These are phyloP conservation scores for Tenthredo amoena DNA, from an alignment of 2,888 invertebrate genomes.

Conservation along the genomic window DNA sequence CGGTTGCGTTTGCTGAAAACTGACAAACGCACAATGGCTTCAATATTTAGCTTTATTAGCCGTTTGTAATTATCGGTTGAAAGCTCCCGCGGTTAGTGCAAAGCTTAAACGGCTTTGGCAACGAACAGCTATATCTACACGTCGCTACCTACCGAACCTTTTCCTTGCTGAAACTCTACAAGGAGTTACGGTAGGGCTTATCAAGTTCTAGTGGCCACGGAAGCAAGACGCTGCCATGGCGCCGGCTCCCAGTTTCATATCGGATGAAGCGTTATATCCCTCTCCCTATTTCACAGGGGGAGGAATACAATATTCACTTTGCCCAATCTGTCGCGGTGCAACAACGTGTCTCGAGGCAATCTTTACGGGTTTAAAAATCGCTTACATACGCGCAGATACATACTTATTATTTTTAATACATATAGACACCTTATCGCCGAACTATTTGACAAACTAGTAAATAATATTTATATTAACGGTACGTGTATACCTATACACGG, in stretches of 20 bases:
- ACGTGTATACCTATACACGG: neutral
- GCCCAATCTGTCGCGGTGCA: constrained; percentile 39
- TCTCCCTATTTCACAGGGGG: constrained; percentile 4
- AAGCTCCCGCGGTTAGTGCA: constrained; percentile 28
- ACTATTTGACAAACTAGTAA: constrained; percentile 1
- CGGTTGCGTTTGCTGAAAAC: neutral
- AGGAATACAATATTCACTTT: constrained; percentile 40
- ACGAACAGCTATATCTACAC: neutral
- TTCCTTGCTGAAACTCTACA: constrained; percentile 34
- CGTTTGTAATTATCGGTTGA: constrained; percentile 33
- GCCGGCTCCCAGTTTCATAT: constrained; percentile 34
- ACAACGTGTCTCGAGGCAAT: constrained; percentile 4
- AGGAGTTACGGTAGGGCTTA: constrained; percentile 51
- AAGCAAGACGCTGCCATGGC: constrained; percentile 42
- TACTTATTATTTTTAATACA: neutral
- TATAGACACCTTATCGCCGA: neutral
- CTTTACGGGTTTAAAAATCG: neutral
- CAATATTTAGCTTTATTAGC: constrained; percentile 32
- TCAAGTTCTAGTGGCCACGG: constrained; percentile 51
- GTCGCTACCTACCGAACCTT: constrained; percentile 16
- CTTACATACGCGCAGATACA: neutral
- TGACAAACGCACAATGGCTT: constrained; percentile 46
- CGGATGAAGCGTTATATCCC: constrained; percentile 38
- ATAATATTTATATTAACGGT: constrained; percentile 28
- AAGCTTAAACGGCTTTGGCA: constrained; percentile 45